These are phyloP conservation scores for Tetranychus piercei DNA, from an alignment of 2,888 invertebrate genomes.

Conservation along the genomic window DNA sequence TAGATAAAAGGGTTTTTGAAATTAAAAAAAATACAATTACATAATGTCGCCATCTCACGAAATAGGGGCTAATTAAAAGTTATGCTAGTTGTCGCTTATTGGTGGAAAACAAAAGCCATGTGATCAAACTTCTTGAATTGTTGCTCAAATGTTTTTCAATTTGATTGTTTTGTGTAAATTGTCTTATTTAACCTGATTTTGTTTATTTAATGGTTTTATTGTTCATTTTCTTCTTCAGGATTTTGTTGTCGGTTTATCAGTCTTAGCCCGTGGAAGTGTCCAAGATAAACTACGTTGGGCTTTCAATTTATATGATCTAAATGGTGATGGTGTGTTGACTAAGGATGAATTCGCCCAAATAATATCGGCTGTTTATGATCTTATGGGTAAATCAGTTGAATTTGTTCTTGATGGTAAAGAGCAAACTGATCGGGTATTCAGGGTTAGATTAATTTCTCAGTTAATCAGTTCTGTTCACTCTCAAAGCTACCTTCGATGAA, in stretches of 20 bases:
- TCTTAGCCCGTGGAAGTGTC: constrained; percentile 35
- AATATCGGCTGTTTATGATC: constrained; percentile 37
- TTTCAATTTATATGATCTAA: constrained; percentile 41
- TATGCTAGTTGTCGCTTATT: too few species aligned
- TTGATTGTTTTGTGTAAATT: background rate
- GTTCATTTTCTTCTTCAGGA: constrained; percentile 30
- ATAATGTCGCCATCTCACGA: background rate
- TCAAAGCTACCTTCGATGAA: background rate
- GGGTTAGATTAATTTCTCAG: constrained; percentile 30
- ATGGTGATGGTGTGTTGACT: constrained; percentile 37
- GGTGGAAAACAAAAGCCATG: too few species aligned
- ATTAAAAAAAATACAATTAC: too few species aligned
- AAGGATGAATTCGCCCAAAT: constrained; percentile 38
- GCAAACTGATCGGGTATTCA: constrained; percentile 38
- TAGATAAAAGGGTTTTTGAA: too few species aligned
- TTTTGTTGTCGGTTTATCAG: constrained; percentile 38
- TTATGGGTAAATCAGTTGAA: constrained; percentile 44
- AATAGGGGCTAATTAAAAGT: background rate
- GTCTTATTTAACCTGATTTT: background rate
- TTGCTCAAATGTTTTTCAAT: background rate
- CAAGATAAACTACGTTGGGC: constrained; percentile 38
- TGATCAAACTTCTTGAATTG: too few species aligned
- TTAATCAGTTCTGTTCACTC: background rate
- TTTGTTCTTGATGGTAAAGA: constrained; percentile 40
- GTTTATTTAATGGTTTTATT: background rate